Evolutionary conservation across 2,113 vertebrate species (phyloP).

Genomic region (Cyrtonyx montezumae): DNA sequence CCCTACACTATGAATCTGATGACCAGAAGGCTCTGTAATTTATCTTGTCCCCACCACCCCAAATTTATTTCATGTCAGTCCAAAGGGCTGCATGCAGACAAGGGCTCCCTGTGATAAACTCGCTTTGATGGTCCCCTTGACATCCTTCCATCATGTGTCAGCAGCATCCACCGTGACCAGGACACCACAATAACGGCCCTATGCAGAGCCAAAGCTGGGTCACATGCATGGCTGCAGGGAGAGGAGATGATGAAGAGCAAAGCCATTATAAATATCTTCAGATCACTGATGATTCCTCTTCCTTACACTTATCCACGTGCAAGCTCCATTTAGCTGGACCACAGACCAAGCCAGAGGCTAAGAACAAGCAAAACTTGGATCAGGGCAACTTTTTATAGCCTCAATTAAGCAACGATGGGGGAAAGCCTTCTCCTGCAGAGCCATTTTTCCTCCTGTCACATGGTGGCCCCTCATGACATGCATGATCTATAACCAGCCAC

Average conservation of each 20-base stretch:
- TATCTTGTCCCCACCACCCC: not conserved
- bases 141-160: constrained; percentile 11
- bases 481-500: not conserved
- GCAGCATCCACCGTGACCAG: constrained; percentile 41
- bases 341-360: not conserved
- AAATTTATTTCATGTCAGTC: not conserved
- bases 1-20: not conserved
- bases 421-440: not conserved
- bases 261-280: not conserved
- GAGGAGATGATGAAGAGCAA: not conserved
- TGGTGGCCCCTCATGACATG: not conserved
- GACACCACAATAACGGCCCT: constrained; percentile 32
- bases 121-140: constrained; percentile 46
- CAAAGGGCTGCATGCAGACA: not conserved
- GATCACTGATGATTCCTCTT: not conserved
- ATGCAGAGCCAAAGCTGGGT: not conserved
- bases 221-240: constrained; percentile 43
- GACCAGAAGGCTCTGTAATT: not conserved
- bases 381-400: not conserved
- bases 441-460: not conserved
- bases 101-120: constrained; percentile 4
- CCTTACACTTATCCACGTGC: not conserved
- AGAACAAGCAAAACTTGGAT: not conserved
- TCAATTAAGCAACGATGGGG: not conserved
- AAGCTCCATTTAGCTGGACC: not conserved